Evolutionary conservation across 2,797 vertebrate genomes (phyloP).

Genomic region (Neosilurus mollespiculum): DNA sequence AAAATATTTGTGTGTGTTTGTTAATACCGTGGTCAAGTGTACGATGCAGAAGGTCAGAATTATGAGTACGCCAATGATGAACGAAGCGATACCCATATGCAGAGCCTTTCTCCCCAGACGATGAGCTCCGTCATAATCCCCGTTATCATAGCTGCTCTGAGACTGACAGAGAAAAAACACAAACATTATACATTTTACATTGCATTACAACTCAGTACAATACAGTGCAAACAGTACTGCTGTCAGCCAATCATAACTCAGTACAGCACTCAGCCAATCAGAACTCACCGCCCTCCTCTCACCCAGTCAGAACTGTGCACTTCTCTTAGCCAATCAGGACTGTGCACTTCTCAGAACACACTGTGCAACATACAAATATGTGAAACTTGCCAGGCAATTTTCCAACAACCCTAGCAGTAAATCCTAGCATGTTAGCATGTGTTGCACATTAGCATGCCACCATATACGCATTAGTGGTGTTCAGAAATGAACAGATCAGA

Average conservation of each 20-base stretch:
- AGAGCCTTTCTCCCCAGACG: conserved; percentile 80
- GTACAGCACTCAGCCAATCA: not conserved
- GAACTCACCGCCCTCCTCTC: too few species aligned
- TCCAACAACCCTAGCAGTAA: not conserved
- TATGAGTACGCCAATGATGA: conserved; percentile 79
- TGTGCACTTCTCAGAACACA: not conserved
- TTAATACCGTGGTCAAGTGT: conserved; percentile 79
- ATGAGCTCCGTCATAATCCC: conserved; percentile 79
- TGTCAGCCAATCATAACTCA: not conserved
- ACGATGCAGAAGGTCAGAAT: conserved; percentile 73
- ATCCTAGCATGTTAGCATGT: not conserved
- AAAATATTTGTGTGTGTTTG: conserved; percentile 18
- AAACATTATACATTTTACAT: not conserved
- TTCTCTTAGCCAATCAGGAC: not conserved
- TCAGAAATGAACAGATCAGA: conserved; percentile 6
- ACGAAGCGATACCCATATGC: conserved; percentile 79
- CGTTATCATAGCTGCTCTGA: conserved; percentile 81
- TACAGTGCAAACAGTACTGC: not conserved
- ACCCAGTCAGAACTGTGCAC: not conserved
- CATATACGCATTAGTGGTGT: not conserved
- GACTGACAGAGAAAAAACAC: conserved; percentile 64
- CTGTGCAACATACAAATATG: not conserved
- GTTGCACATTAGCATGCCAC: not conserved
- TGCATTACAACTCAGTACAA: not conserved
- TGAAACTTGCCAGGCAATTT: not conserved